Evolutionary conservation across 2,797 vertebrate species (phyloP), one percentile per base, ranked within the genome.

Genomic region (Scolopax bukidnonensis): DNA sequence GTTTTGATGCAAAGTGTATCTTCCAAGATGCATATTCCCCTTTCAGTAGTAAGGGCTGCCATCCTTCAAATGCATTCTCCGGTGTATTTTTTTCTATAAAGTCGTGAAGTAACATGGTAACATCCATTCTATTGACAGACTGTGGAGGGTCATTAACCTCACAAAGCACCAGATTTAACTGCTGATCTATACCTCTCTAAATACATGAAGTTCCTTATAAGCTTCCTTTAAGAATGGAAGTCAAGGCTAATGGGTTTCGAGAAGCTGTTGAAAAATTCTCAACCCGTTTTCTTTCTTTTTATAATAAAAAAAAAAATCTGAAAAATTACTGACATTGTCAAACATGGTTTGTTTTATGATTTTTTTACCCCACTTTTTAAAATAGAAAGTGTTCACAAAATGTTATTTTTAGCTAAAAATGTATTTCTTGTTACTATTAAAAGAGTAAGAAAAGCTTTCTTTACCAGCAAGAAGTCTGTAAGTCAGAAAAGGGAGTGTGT

Each of bases 281-380:
- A 87, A 50, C 8, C 5, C 43, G 16, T 76, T 81, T 30, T 30
- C 20, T 80, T 82, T 73, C 6, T 30, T 76, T 87, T 47, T 54
- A 53, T 88, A 67, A 11, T 1, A 3, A 91, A 86, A 91, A 87
- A 85, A 88, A 78, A 64, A 30, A 16, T 33, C 36, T 70, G 75
- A 56, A 88, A 93, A 81, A 18, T 6, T 50, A 10, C 30, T 73
- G 41, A 6, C 24, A 20, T 36, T 86, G 20, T 78, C 32, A 50
- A 65, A n/a, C 1, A 8, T 7, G 2, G 25, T 86, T 64, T 63
- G 12, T 19, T 64, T 76, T 54, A 36, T 65, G 24, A 64, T 51
- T 13, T 0, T 0, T 8, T 50, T 77, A 24, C 41, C 24, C 12
- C 4, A 59, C 17, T 60, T 60, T 87, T 74, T 20, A 4, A 71